Evolutionary conservation across 2,113 vertebrate genomes (phyloP), one percentile per base, ranked within the genome.

Genomic region (Pelobates fuscus): DNA sequence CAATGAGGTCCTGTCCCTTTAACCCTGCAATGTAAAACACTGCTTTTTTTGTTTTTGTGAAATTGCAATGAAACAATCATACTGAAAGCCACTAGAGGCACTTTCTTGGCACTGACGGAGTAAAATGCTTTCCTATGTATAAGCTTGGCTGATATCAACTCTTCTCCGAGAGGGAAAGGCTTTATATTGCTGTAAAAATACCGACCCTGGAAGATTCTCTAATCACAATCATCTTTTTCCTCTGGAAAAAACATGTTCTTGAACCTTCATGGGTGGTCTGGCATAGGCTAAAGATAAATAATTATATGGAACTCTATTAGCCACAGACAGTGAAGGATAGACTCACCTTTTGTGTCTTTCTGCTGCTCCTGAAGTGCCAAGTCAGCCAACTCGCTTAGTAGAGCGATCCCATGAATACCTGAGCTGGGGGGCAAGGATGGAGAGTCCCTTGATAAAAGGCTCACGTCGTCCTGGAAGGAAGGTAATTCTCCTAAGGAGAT

Each of bases 311-410:
- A n/a, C n/a, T n/a, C n/a, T n/a, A n/a, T n/a, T n/a, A n/a, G n/a
- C n/a, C n/a, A n/a, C n/a, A n/a, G n/a, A n/a, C n/a, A n/a, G n/a
- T n/a, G 7, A 54, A 15, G 37, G n/a, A 18, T 29, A 8, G 20
- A 59, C 93, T 90, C 84, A 97, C 95, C 94, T 80, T 86, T 85
- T 10, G 46, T 32, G 17, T 1, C 59, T 65, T 43, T 82, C 74
- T 0, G 84, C 61, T 84, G 90, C 78, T 83, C 90, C 77, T 90
- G 94, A 62, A 88, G 83, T 88, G 96, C 94, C 82, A 98, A 88
- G 78, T 97, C 95, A 0, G 94, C 96, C 82, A 98, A 86, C 77
- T 98, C 96, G 3, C 96, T 97, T 73, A 98, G 93, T 81, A 98
- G 92, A 81, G 94, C 92, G 29, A 98, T 96, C 63, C 96, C 96